Evolutionary conservation across 2,797 vertebrate species (phyloP).

Genomic region (Pogoniulus pusillus): DNA sequence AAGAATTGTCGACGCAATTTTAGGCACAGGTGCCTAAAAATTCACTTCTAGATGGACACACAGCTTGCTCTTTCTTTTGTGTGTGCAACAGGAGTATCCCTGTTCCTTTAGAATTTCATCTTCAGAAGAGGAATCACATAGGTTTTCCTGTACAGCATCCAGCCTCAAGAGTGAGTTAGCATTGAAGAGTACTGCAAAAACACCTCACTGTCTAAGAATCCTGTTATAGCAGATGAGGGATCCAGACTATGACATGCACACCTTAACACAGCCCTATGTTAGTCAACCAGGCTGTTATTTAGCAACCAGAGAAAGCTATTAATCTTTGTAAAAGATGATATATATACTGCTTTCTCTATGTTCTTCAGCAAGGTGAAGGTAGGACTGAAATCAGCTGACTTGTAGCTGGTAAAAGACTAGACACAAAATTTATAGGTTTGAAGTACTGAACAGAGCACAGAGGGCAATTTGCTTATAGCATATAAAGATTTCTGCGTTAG

Average conservation of each 20-base stretch:
- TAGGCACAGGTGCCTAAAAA: background rate
- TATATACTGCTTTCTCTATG: background rate
- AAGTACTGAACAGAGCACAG: background rate
- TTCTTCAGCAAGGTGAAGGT: conserved; percentile 17
- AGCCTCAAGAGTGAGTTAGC: background rate
- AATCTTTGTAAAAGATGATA: background rate
- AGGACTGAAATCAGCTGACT: background rate
- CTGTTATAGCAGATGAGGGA: background rate
- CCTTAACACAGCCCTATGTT: background rate
- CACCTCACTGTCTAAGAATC: background rate
- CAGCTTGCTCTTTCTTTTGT: background rate
- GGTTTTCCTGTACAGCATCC: background rate
- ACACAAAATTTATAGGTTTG: background rate
- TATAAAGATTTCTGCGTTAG: background rate
- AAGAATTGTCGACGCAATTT: background rate
- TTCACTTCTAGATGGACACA: background rate
- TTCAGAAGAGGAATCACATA: background rate
- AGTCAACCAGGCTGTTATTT: background rate
- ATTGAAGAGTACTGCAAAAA: accelerated
- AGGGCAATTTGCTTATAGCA: background rate
- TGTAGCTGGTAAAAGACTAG: background rate
- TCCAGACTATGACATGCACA: too few relatives aligned
- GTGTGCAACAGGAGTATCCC: background rate
- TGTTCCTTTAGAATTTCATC: background rate
- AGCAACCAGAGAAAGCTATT: background rate